Evolutionary conservation across 2,797 vertebrate species (phyloP).

Genomic region (Acestrorhynchus altus): DNA sequence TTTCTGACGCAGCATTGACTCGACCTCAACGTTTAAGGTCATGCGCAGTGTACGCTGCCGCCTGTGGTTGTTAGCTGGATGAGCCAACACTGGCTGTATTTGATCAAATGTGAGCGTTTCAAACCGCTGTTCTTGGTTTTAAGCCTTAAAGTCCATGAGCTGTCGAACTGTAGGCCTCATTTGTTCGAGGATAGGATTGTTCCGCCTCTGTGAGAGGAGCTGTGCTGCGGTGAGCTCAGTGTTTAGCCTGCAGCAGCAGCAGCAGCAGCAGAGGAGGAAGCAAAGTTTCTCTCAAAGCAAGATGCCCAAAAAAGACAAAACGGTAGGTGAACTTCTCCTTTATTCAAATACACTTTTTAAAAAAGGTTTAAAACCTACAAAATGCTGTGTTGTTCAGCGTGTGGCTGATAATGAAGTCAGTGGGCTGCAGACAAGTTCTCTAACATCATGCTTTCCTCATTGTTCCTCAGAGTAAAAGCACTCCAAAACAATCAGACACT

Average conservation of each 20-base stretch:
- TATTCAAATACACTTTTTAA: background rate
- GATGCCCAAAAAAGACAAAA: conserved; percentile 67
- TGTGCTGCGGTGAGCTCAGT: background rate
- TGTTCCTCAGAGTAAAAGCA: conserved; percentile 60
- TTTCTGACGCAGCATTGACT: conserved; percentile 16
- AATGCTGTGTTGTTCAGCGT: no score
- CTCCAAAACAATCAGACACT: conserved; percentile 41
- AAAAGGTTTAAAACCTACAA: no score
- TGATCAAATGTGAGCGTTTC: background rate
- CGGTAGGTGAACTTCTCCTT: conserved; percentile 39
- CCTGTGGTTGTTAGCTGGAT: background rate
- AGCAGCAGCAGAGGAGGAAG: background rate
- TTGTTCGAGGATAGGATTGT: background rate
- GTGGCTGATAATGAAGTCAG: no score
- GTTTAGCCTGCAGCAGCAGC: background rate
- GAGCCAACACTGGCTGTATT: background rate
- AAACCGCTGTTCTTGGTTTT: background rate
- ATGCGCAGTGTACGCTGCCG: background rate
- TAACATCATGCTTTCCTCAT: no score
- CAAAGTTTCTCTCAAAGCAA: conserved; percentile 32
- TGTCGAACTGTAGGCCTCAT: background rate
- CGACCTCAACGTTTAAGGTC: background rate
- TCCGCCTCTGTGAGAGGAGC: background rate
- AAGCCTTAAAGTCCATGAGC: background rate
- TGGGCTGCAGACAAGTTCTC: no score